These are phyloP conservation scores for Chiloscyllium punctatum DNA, from an alignment of 2,797 vertebrate species.

Conservation along the genomic window DNA sequence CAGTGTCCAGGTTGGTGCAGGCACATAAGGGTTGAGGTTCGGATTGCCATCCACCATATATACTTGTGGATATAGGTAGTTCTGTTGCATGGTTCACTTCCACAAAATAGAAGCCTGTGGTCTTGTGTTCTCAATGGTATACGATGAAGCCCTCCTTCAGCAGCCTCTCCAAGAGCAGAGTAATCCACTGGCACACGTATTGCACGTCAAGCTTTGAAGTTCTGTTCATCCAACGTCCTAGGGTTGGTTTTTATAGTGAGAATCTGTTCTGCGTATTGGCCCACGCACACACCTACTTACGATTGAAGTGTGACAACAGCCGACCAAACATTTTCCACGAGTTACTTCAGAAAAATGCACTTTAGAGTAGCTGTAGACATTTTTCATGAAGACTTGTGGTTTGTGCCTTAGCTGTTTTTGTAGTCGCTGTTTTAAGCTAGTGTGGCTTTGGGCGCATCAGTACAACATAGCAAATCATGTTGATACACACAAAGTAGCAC, in stretches of 20 bases:
- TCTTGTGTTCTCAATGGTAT: not conserved
- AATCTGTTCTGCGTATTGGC: not conserved
- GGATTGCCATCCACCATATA: slow-evolving; percentile 26
- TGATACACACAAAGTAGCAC: not conserved
- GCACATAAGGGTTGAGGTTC: not conserved
- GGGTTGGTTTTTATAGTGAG: slow-evolving; percentile 21
- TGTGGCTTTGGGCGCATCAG: not conserved
- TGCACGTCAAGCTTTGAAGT: not conserved
- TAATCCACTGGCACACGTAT: not conserved
- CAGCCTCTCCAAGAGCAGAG: not conserved
- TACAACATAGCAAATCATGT: not conserved
- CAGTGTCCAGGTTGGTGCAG: not conserved
- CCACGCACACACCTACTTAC: not conserved
- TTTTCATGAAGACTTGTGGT: not conserved
- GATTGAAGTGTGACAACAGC: not conserved
- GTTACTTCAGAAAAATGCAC: not conserved
- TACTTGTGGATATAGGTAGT: slow-evolving; percentile 15
- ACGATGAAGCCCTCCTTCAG: not conserved
- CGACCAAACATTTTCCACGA: not conserved
- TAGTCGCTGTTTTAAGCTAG: not conserved
- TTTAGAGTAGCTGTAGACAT: not conserved
- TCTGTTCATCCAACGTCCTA: not conserved
- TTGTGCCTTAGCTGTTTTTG: slow-evolving; percentile 11
- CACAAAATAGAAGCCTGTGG: not conserved
- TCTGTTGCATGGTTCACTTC: slow-evolving; percentile 14